These are phyloP conservation scores for Ligdia adustata DNA, from an alignment of 2,888 invertebrate species.

Conservation along the genomic window DNA sequence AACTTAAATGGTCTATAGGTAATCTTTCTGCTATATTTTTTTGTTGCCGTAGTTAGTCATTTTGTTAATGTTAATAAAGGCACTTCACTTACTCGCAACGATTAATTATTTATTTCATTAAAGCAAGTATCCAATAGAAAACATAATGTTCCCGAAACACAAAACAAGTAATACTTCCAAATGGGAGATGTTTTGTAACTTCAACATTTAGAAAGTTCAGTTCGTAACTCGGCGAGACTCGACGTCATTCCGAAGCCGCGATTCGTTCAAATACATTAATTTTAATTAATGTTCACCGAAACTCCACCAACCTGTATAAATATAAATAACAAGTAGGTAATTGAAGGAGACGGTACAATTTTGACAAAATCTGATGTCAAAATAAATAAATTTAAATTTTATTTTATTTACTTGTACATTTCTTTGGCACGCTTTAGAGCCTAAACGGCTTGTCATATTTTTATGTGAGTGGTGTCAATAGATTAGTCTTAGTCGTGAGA, in stretches of 20 bases:
- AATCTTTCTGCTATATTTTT: too few species aligned
- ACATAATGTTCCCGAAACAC: background rate
- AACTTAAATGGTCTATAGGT: too few species aligned
- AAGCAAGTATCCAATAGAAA: too few species aligned
- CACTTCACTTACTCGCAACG: too few species aligned
- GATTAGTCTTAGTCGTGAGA: background rate
- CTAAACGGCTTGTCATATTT: too few species aligned
- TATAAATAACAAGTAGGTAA: constrained; percentile 25
- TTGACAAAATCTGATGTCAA: background rate
- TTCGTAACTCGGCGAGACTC: constrained; percentile 21
- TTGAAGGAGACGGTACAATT: constrained; percentile 5
- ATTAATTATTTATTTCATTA: too few species aligned
- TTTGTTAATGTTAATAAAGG: too few species aligned
- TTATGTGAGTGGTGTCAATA: too few species aligned
- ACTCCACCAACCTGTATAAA: constrained; percentile 14
- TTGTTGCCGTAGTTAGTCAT: too few species aligned
- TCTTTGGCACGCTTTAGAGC: too few species aligned
- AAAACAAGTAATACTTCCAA: constrained; percentile 2
- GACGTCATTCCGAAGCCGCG: constrained; percentile 31
- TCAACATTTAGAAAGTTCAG: constrained; percentile 20
- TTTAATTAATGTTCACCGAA: constrained; percentile 34
- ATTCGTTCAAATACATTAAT: constrained; percentile 36
- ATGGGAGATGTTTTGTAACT: constrained; percentile 6
- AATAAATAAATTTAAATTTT: background rate
- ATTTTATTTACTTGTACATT: background rate